Evolutionary conservation across 2,113 vertebrate genomes (phyloP).

Genomic region (Chloropsis cyanopogon): DNA sequence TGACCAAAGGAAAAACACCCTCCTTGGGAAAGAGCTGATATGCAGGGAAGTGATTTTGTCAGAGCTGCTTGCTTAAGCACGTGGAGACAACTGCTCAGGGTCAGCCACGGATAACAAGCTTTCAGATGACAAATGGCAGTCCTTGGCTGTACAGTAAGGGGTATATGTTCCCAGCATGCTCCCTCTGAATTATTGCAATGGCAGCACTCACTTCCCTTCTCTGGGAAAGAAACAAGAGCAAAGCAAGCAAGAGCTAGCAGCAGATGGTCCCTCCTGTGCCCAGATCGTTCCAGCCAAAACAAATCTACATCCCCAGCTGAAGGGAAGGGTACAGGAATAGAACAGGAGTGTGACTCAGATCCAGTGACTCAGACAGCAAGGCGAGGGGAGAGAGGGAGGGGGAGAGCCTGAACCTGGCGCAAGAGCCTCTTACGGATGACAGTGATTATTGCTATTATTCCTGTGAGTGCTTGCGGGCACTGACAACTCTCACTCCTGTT

Average conservation of each 20-base stretch:
- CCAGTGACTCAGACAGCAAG: constrained; percentile 67
- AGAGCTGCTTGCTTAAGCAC: background rate
- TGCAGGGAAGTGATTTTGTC: background rate
- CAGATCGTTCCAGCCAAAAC: constrained; percentile 57
- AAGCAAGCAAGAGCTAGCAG: constrained; percentile 57
- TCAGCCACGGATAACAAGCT: constrained; percentile 13
- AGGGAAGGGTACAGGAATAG: constrained; percentile 63
- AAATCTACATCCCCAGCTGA: constrained; percentile 58
- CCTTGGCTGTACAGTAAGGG: constrained; percentile 27
- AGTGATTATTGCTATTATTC: constrained; percentile 64
- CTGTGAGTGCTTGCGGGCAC: constrained; percentile 33
- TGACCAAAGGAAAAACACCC: background rate
- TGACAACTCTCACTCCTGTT: constrained; percentile 40
- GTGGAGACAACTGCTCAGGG: constrained; percentile 7
- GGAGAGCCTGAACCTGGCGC: constrained; percentile 60
- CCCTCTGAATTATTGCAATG: constrained; percentile 48
- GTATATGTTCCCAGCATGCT: constrained; percentile 27
- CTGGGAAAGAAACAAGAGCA: constrained; percentile 39
- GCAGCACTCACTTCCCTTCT: constrained; percentile 44
- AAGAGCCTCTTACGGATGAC: constrained; percentile 46
- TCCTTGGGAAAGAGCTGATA: background rate
- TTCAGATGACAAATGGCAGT: constrained; percentile 55
- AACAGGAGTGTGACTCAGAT: constrained; percentile 71
- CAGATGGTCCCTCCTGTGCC: constrained; percentile 61
- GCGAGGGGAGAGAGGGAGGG: constrained; percentile 48